phyloP scores from a whole-genome alignment of 2,888 invertebrate genomes.

The Phengaris arion region DNA sequence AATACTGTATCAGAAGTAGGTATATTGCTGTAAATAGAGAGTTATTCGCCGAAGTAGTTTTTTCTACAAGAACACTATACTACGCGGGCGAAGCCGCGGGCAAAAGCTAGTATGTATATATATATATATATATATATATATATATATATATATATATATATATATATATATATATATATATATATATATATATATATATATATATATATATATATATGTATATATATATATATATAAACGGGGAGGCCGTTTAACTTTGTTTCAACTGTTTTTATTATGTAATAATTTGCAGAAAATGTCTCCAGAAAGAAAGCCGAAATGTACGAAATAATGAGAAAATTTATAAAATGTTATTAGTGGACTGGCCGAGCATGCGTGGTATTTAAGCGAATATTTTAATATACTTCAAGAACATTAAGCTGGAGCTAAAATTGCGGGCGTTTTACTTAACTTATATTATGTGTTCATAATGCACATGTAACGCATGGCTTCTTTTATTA shows the following conservation, averaged over 20 bases:
- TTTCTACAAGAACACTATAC: too few relatives aligned
- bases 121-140: too few relatives aligned
- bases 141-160: too few relatives aligned
- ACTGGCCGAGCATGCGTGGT: slow-evolving; percentile 6
- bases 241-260: neutral
- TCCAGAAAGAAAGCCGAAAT: neutral
- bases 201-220: too few relatives aligned
- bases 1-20: too few relatives aligned
- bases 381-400: slow-evolving; percentile 4
- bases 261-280: neutral
- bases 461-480: neutral
- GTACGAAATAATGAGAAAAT: slow-evolving; percentile 9
- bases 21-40: too few relatives aligned
- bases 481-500: neutral
- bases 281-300: neutral
- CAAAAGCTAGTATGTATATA: too few relatives aligned
- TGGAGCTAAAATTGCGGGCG: neutral
- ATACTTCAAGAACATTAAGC: slow-evolving; percentile 3
- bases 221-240: too few relatives aligned
- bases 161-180: too few relatives aligned
- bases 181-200: too few relatives aligned
- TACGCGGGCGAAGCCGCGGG: too few relatives aligned
- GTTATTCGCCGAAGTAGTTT: too few relatives aligned
- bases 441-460: slow-evolving; percentile 3
- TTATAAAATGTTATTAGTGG: slow-evolving; percentile 12